Evolutionary conservation across 2,888 invertebrate genomes (phyloP), one percentile per base, ranked within the genome.

Genomic region (Scaptomyza tumidula): DNA sequence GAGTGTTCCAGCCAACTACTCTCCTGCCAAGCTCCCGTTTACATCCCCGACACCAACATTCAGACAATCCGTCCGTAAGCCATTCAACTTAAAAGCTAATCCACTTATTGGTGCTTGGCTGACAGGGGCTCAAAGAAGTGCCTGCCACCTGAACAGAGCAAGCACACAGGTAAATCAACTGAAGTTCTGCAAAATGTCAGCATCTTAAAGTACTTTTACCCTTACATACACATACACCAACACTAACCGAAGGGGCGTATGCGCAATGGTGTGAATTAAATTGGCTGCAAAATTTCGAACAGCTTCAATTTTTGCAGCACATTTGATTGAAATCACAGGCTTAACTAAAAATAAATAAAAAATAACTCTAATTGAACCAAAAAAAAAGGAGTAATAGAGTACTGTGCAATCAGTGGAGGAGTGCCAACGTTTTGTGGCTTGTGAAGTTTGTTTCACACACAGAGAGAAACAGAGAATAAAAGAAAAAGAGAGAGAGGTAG

Each of bases 71-170:
- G 64, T 48, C 71, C 65, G 58, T 70, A 52, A 76, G 70, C 80
- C 58, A 76, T 61, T 76, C 66, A 75, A 76, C 76, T 78, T 76
- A 81, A 71, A 71, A 77, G 70, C 82, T 85, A 81, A 81, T 81
- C 85, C 85, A 81, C 85, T 81, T 81, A 84, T 64, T 69, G 84
- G 60, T 66, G 58, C 61, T 65, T 31, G 69, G 57, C 55, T 74
- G 70, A 70, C 73, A 73, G 62, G 58, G 45, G 70, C 57, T 73
- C 77, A 73, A 69, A 76, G 72, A 65, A 49, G 66, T 75, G 72
- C 60, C 68, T 75, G 69, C 52, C 65, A 78, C 61, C 72, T 69
- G 61, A 76, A 65, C 57, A 65, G 63, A 69, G 72, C 49, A 35
- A 24, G 50, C n/a, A 39, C n/a, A 10, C 41, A 39, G 46, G 29